Conservation (phyloP, 2,113 vertebrate genomes). For the Myrmophylax atrothorax region DNA sequence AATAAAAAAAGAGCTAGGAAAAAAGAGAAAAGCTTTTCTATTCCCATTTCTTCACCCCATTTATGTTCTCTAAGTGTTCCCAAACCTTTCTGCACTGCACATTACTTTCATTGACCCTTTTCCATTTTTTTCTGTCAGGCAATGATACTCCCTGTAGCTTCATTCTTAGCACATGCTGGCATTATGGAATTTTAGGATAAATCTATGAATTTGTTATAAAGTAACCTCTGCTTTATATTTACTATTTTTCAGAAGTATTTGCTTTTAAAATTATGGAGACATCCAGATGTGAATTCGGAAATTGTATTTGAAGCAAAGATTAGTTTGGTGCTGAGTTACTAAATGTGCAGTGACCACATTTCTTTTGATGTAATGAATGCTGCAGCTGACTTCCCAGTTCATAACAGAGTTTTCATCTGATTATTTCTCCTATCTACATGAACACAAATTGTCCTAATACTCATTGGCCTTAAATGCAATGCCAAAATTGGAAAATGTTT, state of each 20-base stretch:
- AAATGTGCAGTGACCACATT: neutral
- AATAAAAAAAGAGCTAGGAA: neutral
- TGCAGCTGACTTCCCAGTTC: neutral
- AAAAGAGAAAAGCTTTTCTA: neutral
- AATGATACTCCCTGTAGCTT: neutral
- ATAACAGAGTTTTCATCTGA: neutral
- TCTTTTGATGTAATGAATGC: neutral
- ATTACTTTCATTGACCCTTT: neutral
- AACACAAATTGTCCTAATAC: neutral
- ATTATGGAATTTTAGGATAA: neutral
- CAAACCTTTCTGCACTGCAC: accelerated
- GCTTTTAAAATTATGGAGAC: neutral
- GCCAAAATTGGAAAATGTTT: neutral
- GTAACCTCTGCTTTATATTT: neutral
- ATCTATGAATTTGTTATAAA: neutral
- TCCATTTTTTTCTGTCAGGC: neutral
- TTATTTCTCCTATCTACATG: neutral
- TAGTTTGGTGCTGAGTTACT: neutral
- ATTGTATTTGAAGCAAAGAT: neutral
- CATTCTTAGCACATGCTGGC: neutral
- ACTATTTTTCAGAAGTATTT: neutral
- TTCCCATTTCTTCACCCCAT: neutral
- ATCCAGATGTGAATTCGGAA: neutral
- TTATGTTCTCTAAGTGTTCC: neutral
- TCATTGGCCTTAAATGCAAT: neutral